Base-by-base conservation (phyloP, 2,888 invertebrate species). In the Lasioglossum vierecki region DNA sequence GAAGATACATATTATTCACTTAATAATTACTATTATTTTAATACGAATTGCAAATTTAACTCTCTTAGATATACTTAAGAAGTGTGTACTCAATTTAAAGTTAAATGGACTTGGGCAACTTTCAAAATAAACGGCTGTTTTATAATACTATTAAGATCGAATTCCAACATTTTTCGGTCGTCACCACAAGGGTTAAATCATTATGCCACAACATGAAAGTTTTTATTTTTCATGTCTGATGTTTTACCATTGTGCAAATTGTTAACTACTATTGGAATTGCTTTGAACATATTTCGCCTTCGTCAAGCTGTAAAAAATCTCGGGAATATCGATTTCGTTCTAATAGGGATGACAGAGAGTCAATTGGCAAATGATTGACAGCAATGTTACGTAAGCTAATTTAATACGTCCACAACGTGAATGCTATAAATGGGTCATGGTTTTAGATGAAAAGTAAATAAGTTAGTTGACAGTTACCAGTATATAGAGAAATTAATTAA, bases 331-430 rank as follows among this genome's bases (percentile, higher is more conserved):
- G 60, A 63, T 63, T 63, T 63, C 60, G n/a, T 30, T 60, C 60
- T 4, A 15, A 63, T 63, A 63, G 30, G 15, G 26, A 15, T 63
- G 60, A 63, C 60, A 13, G 60, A 63, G 60, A n/a, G 60, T 63
- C 15, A 30, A 63, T 63, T 63, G 60, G 30, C 60, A 30, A 63
- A 63, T 30, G 60, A 63, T 63, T 63, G 60, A 63, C 26, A 63
- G 60, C 26, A 63, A 63, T 63, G 60, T 63, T 63, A 63, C 15
- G 60, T 63, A 63, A 63, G 60, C 60, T 63, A 63, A 63, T 63
- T 63, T 63, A 63, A 30, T 30, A 30, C 60, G 60, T 30, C 60
- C 60, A 30, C 60, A 60, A 60, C 60, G 26, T 8, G 30, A 30
- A 63, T 15, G 26, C 15, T 30, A 15, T 30, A 63, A 30, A 63